Percentiles rank a stretch among this genome's conserved stretches.
Conservation (phyloP, 2,888 invertebrate genomes). For the Maniola hyperantus region DNA sequence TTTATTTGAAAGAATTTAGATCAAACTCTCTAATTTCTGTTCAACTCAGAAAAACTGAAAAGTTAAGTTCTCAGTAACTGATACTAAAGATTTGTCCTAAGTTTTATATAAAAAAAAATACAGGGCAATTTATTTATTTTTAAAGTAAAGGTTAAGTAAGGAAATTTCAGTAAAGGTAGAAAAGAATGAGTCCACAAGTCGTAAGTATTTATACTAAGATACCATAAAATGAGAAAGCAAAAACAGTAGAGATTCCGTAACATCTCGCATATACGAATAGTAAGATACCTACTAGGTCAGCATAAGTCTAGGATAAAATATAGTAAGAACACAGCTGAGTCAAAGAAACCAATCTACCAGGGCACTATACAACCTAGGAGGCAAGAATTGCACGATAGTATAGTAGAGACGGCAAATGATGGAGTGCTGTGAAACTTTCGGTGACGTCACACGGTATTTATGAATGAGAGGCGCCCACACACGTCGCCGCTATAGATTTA, state of each 20-base stretch:
- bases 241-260: too few species aligned
- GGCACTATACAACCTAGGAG: not conserved
- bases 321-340: not conserved
- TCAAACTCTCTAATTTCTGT: too few species aligned
- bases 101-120: too few species aligned
- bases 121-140: too few species aligned
- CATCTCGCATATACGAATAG: too few species aligned
- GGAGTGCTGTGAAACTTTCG: not conserved
- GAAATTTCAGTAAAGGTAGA: too few species aligned
- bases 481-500: conserved; percentile 12
- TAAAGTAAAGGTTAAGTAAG: too few species aligned
- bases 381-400: not conserved
- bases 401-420: not conserved
- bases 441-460: conserved; percentile 7
- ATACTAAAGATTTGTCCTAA: too few species aligned
- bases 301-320: not conserved
- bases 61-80: too few species aligned
- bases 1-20: too few species aligned
- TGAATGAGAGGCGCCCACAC: conserved; percentile 19
- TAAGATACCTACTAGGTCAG: too few species aligned
- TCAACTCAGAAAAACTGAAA: too few species aligned
- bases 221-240: not conserved
- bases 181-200: not conserved
- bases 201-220: conserved; percentile 1
- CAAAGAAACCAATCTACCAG: not conserved